Evolutionary conservation across 2,113 vertebrate species (phyloP), one percentile per base, ranked within the genome.

Genomic region (Urocitellus parryii): DNA sequence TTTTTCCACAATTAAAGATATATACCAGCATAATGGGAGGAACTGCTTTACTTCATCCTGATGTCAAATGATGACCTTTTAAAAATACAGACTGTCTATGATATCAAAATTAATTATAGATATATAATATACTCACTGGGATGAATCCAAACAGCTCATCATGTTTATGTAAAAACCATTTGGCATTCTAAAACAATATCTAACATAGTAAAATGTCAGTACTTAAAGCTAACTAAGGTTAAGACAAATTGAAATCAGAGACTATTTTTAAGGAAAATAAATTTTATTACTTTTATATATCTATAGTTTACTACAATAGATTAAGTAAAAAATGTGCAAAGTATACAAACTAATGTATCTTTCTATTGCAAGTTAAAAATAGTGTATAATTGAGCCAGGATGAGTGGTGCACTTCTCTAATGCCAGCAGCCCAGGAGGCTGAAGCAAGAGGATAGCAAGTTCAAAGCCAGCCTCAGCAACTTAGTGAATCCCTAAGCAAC

Each of bases 251-350:
- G 4, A 37, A 78, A 95, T 79, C 42, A 72, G 48, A 56, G 34
- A 34, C 29, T 83, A n/a, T 85, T 96, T 95, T 93, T 86, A 92
- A 83, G 29, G 65, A 92, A 88, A 79, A 20, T 37, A 48, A 32
- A 10, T 83, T 79, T 94, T 77, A 93, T 63, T 94, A 58, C 95
- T 89, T 95, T 61, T 84, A 74, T 45, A 82, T 80, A 72, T 9
- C 51, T 37, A 22, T n/a, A 77, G 20, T n/a, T 58, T 37, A 74
- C 68, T 94, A 42, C 68, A 95, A 42, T 14, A 72, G 45, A 70
- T 25, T 76, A 90, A 51, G 17, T 10, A 53, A 74, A 86, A 37
- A 84, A 42, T 18, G 25, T 92, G 2, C 22, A 5, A 91, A 58
- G 18, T 90, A 37, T 78, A 25, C 37, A 70, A 51, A 82, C 17